These are phyloP conservation scores for Hirtodrosophila histrioides DNA, from an alignment of 2,888 invertebrate genomes.

Conservation along the genomic window DNA sequence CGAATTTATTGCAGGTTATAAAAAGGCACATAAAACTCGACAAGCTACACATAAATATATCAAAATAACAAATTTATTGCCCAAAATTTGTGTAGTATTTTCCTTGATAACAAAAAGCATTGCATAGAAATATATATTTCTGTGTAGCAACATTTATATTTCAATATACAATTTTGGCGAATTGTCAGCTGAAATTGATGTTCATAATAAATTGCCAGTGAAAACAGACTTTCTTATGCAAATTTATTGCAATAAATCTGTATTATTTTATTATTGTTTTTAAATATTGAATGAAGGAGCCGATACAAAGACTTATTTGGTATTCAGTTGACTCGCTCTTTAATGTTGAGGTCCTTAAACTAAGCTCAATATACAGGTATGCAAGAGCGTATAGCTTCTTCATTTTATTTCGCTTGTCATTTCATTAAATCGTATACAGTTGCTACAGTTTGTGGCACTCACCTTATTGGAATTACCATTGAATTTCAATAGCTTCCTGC, in stretches of 20 bases:
- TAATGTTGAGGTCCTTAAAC: background rate
- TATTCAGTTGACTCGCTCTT: background rate
- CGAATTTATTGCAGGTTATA: too few relatives aligned
- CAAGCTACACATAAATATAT: too few relatives aligned
- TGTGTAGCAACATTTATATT: too few relatives aligned
- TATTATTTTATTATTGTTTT: background rate
- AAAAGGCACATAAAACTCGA: too few relatives aligned
- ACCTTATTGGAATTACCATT: conserved; percentile 93
- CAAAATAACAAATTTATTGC: too few relatives aligned
- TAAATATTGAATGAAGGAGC: conserved; percentile 8
- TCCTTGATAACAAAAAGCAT: too few relatives aligned
- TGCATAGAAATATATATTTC: too few relatives aligned
- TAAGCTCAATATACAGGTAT: conserved; percentile 6
- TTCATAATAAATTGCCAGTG: conserved; percentile 2
- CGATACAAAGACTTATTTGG: background rate
- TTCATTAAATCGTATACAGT: background rate
- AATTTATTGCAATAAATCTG: conserved; percentile 7
- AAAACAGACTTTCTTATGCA: background rate
- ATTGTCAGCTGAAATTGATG: background rate
- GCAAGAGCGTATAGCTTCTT: conserved; percentile 9
- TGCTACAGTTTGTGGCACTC: conserved; percentile 69
- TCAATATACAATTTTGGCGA: background rate
- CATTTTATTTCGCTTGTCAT: conserved; percentile 18
- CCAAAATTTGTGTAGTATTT: too few relatives aligned
- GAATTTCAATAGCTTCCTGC: conserved; percentile 91